phyloP scores from a whole-genome alignment of 1,140 invertebrate genomes.

The Camponotus floridanus region DNA sequence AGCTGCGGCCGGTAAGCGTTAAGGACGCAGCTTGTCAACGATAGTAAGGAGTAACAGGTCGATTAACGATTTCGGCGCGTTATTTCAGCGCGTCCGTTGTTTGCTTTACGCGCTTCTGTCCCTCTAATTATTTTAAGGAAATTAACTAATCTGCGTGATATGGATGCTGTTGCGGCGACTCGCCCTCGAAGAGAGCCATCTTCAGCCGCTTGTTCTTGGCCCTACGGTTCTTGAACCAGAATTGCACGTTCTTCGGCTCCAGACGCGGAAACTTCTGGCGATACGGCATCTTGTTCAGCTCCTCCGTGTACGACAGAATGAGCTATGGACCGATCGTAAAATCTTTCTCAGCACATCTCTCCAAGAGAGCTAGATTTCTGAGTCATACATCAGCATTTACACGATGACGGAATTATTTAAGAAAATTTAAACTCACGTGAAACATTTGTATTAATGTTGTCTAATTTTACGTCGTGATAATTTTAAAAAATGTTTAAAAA shows the following conservation, averaged over 20 bases:
- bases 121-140: constrained; percentile 61
- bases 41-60: constrained; percentile 75
- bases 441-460: neutral
- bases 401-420: neutral
- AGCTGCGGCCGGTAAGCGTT: constrained; percentile 67
- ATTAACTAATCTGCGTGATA: constrained; percentile 84
- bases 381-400: neutral
- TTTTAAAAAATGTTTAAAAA: neutral
- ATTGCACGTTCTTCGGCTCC: constrained; percentile 99
- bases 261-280: constrained; percentile 98
- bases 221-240: constrained; percentile 98
- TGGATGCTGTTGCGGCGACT: constrained; percentile 87
- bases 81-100: neutral
- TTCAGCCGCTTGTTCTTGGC: constrained; percentile 98
- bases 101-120: neutral
- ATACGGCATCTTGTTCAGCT: constrained; percentile 97
- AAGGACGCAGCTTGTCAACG: constrained; percentile 67
- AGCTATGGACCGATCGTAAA: constrained; percentile 87
- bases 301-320: constrained; percentile 98
- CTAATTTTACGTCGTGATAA: neutral
- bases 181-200: constrained; percentile 92
- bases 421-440: neutral
- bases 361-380: neutral
- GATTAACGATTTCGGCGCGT: constrained; percentile 68
- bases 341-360: neutral